These are phyloP conservation scores for Xenopus tropicalis DNA, from an alignment of 2,113 vertebrate genomes.

Conservation along the genomic window DNA sequence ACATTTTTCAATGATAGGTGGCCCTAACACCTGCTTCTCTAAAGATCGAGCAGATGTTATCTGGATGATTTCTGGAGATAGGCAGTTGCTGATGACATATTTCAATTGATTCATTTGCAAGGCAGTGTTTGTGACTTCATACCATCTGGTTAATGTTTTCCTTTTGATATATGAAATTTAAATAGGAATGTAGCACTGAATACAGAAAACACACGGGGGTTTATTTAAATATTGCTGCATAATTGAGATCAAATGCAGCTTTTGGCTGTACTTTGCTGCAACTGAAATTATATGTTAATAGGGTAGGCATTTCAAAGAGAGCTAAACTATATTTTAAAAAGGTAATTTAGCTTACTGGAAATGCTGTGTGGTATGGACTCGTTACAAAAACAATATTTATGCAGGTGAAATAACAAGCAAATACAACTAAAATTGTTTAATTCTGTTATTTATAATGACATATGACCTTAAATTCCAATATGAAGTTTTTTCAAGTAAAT, in stretches of 20 bases:
- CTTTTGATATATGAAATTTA: slow-evolving; percentile 53
- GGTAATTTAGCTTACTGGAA: slow-evolving; percentile 40
- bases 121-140: slow-evolving; percentile 51
- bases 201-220: slow-evolving; percentile 29
- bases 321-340: background rate
- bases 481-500: too few species aligned
- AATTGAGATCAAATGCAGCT: slow-evolving; percentile 29
- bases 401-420: background rate
- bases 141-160: slow-evolving; percentile 41
- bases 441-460: too few species aligned
- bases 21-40: slow-evolving; percentile 66
- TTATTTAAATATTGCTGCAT: slow-evolving; percentile 30
- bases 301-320: background rate
- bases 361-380: slow-evolving; percentile 45
- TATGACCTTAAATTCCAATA: too few species aligned
- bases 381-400: background rate
- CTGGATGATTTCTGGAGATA: slow-evolving; percentile 58
- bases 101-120: slow-evolving; percentile 58
- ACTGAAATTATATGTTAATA: slow-evolving; percentile 5
- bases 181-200: slow-evolving; percentile 32
- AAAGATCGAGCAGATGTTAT: slow-evolving; percentile 68
- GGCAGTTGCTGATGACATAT: slow-evolving; percentile 61
- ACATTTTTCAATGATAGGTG: slow-evolving; percentile 64
- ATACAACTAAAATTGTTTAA: too few species aligned
- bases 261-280: background rate